Base-by-base conservation (phyloP, 2,797 vertebrate species). In the Enteromius mattozi region DNA sequence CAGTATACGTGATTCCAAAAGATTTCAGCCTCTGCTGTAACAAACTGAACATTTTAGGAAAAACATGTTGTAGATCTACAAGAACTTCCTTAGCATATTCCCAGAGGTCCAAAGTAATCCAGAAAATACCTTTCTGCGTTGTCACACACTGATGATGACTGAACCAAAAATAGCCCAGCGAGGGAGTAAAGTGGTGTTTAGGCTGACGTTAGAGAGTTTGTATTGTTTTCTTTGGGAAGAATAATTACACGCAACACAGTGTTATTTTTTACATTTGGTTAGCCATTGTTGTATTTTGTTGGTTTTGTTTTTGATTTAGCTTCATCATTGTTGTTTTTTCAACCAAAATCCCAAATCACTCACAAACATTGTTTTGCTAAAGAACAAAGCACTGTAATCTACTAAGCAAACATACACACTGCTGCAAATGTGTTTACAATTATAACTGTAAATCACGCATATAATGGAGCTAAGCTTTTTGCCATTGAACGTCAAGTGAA, bases 71-170 rank as follows among this genome's bases (percentile, higher is more conserved):
- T 56, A 35, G 35, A 59, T 30, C 14, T 69, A 51, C 42, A 51
- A 65, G 56, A 65, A 1, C 40, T 69, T 68, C 40, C 56, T 66
- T 78, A 76, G 78, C 45, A 3, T 88, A 86, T 90, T 91, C 90
- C 90, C 89, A 79, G 89, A 85, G 89, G 91, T 66, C 89, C 88
- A 88, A 83, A 89, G 88, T 92, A 92, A 94, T 91, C 91, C 91
- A 88, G 85, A 92, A 94, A 94, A 95, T 94, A 88, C 92, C 92
- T 93, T 85, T 91, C 70, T 90, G 90, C 90, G 90, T 93, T 92
- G 91, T 94, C 92, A 93, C 83, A 87, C 89, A 76, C 83, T 78
- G 13, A 89, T 91, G 92, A 89, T 92, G 92, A 94, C 88, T 37
- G 82, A 56, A 87, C 90, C 92, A 92, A 94, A 93, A 93, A 94